A percentile compares a stretch with the other conserved stretches of the same genome.
These are phyloP conservation scores for Limnephilus rhombicus DNA, from an alignment of 2,888 invertebrate genomes.

Conservation along the genomic window DNA sequence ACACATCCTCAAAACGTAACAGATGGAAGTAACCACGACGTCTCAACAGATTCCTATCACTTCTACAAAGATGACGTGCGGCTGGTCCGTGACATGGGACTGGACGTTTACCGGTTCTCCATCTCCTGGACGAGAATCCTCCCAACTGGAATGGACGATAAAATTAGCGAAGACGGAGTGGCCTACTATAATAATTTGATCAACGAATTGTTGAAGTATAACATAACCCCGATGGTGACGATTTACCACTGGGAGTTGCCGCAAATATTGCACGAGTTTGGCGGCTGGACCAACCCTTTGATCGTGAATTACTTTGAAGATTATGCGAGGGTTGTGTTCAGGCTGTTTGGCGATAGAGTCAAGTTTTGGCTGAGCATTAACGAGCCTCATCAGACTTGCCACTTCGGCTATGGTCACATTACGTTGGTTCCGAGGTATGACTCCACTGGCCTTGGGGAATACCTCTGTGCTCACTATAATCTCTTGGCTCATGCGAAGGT, in stretches of 20 bases:
- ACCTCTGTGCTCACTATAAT: constrained; percentile 81
- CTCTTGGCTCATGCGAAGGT: constrained; percentile 82
- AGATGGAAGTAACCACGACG: constrained; percentile 79
- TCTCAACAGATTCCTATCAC: constrained; percentile 83
- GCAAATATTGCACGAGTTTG: constrained; percentile 79
- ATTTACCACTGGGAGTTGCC: constrained; percentile 85
- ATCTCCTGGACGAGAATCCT: constrained; percentile 84
- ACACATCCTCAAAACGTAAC: constrained; percentile 74
- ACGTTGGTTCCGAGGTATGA: constrained; percentile 75
- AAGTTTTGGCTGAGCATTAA: constrained; percentile 82
- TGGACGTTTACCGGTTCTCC: constrained; percentile 77
- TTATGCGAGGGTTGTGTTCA: constrained; percentile 78
- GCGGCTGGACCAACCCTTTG: constrained; percentile 82
- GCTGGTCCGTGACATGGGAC: constrained; percentile 75
- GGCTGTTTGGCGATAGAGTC: constrained; percentile 75
- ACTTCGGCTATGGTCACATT: constrained; percentile 75
- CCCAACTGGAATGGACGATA: constrained; percentile 76
- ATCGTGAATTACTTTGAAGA: constrained; percentile 80
- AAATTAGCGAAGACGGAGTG: constrained; percentile 71
- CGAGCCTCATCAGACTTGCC: constrained; percentile 74
- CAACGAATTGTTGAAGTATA: constrained; percentile 75
- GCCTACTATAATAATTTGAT: constrained; percentile 81
- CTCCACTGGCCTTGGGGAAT: constrained; percentile 78
- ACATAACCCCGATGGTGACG: constrained; percentile 80
- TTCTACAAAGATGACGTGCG: constrained; percentile 79